phyloP scores from a whole-genome alignment of 2,797 vertebrate species.

The Xiphorhynchus erythropygius region DNA sequence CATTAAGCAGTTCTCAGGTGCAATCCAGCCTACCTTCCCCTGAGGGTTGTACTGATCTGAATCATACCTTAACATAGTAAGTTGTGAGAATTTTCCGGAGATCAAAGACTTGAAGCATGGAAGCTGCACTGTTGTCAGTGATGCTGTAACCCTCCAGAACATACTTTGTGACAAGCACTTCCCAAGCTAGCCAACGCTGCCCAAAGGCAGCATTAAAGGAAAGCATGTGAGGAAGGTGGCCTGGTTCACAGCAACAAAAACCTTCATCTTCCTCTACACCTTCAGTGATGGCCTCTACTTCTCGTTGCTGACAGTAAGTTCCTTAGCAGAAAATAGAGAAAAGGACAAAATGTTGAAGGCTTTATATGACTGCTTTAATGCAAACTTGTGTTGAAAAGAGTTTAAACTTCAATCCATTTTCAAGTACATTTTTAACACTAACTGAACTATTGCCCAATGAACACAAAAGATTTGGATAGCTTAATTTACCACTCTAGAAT shows the following conservation, averaged over 20 bases:
- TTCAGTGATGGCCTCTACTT: slow-evolving; percentile 98
- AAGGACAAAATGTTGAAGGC: background rate
- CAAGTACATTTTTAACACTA: background rate
- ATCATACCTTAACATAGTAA: slow-evolving; percentile 93
- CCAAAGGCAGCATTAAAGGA: slow-evolving; percentile 96
- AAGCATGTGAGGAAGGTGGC: slow-evolving; percentile 92
- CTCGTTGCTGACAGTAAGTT: slow-evolving; percentile 96
- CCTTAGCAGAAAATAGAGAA: slow-evolving; percentile 72
- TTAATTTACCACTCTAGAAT: background rate
- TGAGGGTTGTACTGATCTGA: accelerated
- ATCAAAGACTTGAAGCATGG: slow-evolving; percentile 98
- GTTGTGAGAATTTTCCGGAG: slow-evolving; percentile 95
- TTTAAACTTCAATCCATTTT: background rate
- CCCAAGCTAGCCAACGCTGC: slow-evolving; percentile 98
- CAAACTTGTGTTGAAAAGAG: background rate
- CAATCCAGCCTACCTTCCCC: background rate
- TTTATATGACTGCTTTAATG: background rate
- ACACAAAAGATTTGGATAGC: background rate
- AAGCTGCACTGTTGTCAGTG: slow-evolving; percentile 96
- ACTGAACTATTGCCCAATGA: background rate
- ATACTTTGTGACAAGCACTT: slow-evolving; percentile 96
- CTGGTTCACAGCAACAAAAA: slow-evolving; percentile 97
- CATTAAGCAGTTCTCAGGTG: background rate
- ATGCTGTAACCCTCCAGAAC: slow-evolving; percentile 97
- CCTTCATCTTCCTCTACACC: slow-evolving; percentile 98